A percentile compares a stretch with the other conserved stretches of the same genome.
These are phyloP conservation scores for Molossus molossus DNA, from an alignment of 2,797 vertebrate genomes.

Conservation along the genomic window DNA sequence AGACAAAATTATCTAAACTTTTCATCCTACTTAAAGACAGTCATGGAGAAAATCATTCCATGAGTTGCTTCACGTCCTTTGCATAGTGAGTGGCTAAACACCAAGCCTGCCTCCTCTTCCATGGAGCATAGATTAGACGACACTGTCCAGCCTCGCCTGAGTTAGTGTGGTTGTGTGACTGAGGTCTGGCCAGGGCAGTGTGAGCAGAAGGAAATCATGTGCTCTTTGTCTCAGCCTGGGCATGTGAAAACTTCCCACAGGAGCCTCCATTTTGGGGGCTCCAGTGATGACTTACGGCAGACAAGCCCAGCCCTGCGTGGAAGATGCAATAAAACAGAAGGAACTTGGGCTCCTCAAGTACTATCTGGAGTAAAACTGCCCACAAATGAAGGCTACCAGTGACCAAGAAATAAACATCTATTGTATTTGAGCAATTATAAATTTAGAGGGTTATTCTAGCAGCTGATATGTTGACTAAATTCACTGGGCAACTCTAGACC, in stretches of 20 bases:
- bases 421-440: not conserved
- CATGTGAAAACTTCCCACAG: not conserved
- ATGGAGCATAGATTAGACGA: accelerated
- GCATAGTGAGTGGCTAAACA: not conserved
- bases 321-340: not conserved
- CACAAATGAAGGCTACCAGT: not conserved
- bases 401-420: not conserved
- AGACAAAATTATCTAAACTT: not conserved
- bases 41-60: not conserved
- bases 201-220: not conserved
- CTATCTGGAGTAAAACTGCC: not conserved
- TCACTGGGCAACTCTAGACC: not conserved
- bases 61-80: not conserved
- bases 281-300: too few species aligned
- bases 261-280: not conserved
- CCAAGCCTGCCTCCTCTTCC: not conserved
- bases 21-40: not conserved
- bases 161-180: not conserved
- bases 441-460: not conserved
- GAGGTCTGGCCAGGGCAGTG: not conserved
- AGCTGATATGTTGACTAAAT: not conserved
- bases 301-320: accelerated
- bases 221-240: not conserved
- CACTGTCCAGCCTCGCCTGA: not conserved
- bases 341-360: not conserved